Evolutionary conservation across 2,113 vertebrate species (phyloP).

Genomic region (Hydrolagus affinis): DNA sequence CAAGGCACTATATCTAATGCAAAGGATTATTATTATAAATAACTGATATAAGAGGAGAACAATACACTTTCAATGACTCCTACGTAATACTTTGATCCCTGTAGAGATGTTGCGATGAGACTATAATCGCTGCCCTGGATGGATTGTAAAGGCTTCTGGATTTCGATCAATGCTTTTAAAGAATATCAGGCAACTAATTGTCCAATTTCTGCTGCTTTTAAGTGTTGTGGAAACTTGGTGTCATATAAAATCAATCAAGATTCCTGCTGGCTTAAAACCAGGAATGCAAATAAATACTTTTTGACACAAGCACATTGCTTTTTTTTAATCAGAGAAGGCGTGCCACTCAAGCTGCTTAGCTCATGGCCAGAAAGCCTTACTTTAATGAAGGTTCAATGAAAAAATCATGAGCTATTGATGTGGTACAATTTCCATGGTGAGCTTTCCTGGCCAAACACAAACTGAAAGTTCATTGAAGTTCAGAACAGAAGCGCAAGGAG

Average conservation of each 20-base stretch:
- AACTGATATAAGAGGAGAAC: neutral
- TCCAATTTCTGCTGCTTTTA: neutral
- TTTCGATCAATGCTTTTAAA: neutral
- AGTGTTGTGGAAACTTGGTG: neutral
- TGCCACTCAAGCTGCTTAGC: neutral
- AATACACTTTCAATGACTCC: neutral
- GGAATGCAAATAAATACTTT: conserved; percentile 1
- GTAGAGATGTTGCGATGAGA: too few species aligned
- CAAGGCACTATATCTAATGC: too few species aligned
- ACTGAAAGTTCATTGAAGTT: neutral
- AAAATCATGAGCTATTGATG: conserved; percentile 8
- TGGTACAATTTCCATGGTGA: neutral
- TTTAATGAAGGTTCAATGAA: neutral
- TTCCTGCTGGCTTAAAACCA: conserved; percentile 2
- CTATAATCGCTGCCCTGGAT: neutral
- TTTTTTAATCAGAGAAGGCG: neutral
- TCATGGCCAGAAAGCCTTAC: neutral
- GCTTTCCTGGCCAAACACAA: neutral
- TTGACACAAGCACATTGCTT: neutral
- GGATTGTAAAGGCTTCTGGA: neutral
- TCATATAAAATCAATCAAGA: neutral
- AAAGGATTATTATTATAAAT: neutral
- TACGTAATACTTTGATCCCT: neutral
- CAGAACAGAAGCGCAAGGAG: neutral
- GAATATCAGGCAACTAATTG: neutral